Percentiles rank a stretch among this genome's conserved stretches.
Evolutionary conservation across 1,140 invertebrate species (phyloP).

Genomic region (Kradibia gibbosae): DNA sequence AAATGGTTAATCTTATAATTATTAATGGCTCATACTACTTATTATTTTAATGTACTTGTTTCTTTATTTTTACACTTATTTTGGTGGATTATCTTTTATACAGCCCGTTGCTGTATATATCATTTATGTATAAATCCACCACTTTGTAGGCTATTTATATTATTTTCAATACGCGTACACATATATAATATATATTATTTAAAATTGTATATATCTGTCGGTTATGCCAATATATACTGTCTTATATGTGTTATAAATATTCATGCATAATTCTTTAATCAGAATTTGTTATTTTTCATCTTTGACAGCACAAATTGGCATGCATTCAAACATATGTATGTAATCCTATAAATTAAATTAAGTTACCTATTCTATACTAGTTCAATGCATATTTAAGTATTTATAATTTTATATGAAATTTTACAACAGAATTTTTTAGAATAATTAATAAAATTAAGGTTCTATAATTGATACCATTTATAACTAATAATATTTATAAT

Average conservation of each 20-base stretch:
- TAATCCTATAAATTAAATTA: no score
- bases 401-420: no score
- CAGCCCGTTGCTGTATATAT: constrained; percentile 53
- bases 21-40: constrained; percentile 64
- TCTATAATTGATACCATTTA: no score
- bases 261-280: constrained; percentile 45
- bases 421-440: no score
- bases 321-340: constrained; percentile 10
- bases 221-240: constrained; percentile 11
- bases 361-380: no score
- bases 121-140: constrained; percentile 56
- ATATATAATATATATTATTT: constrained; percentile 14
- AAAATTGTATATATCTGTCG: background rate
- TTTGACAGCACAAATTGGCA: constrained; percentile 5
- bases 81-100: constrained; percentile 61
- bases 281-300: constrained; percentile 17
- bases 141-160: constrained; percentile 50
- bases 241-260: constrained; percentile 30
- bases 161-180: constrained; percentile 31
- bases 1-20: constrained; percentile 66
- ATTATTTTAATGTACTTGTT: constrained; percentile 56
- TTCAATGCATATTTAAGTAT: no score
- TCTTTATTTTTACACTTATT: constrained; percentile 50
- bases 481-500: no score
- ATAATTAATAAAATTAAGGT: no score